phyloP scores from a whole-genome alignment of 37 sponge, comb jelly and placozoan species.

The Dysidea cf. avara region DNA sequence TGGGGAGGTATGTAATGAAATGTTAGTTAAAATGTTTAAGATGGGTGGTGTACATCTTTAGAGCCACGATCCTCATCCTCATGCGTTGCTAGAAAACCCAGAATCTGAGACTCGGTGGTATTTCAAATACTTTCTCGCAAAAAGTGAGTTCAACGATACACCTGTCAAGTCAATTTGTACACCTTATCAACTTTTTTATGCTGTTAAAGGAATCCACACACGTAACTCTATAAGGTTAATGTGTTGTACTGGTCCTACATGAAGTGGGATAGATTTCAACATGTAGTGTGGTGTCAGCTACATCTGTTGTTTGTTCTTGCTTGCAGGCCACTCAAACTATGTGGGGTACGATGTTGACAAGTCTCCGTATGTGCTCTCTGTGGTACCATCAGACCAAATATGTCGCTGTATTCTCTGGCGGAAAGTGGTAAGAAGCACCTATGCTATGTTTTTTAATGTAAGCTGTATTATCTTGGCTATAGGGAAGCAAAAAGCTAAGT shows the following conservation, averaged over 20 bases:
- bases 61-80: too few relatives aligned
- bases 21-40: background rate
- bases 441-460: background rate
- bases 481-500: conserved; percentile 70
- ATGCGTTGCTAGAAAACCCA: conserved; percentile 82
- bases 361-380: conserved; percentile 76
- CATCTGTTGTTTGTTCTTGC: background rate
- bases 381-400: conserved; percentile 51
- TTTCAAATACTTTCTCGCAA: conserved; percentile 93
- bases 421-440: conserved; percentile 58
- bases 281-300: too few relatives aligned
- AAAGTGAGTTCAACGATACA: too few relatives aligned
- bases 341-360: conserved; percentile 73
- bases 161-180: too few relatives aligned
- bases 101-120: conserved; percentile 93
- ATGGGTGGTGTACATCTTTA: background rate
- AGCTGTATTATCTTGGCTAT: background rate
- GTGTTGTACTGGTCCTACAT: background rate
- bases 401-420: conserved; percentile 82
- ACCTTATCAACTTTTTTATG: background rate
- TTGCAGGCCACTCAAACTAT: conserved; percentile 83
- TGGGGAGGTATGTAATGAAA: conserved; percentile 16
- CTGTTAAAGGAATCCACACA: background rate
- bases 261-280: too few relatives aligned
- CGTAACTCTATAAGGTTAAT: background rate